These are phyloP conservation scores for Agrypnus murinus DNA, from an alignment of 2,888 invertebrate genomes.

Conservation along the genomic window DNA sequence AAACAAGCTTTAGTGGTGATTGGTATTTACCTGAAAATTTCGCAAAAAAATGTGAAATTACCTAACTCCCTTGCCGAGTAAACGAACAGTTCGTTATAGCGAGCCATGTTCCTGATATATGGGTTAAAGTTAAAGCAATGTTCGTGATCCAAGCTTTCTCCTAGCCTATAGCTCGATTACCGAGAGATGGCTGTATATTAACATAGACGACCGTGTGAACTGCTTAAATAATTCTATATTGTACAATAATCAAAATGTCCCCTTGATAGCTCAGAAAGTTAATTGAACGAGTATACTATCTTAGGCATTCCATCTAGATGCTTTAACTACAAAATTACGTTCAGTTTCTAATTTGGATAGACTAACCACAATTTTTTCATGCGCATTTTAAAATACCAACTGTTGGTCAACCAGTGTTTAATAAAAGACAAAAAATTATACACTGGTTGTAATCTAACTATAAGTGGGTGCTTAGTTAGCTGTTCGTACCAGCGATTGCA, in stretches of 20 bases:
- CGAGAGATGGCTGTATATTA: neutral
- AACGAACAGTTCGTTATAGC: slow-evolving; percentile 53
- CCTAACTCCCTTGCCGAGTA: slow-evolving; percentile 38
- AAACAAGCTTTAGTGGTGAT: slow-evolving; percentile 26
- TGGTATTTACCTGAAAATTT: slow-evolving; percentile 45
- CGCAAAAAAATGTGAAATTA: slow-evolving; percentile 50
- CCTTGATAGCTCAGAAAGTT: too few relatives aligned
- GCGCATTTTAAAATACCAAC: too few relatives aligned
- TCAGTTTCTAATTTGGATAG: too few relatives aligned
- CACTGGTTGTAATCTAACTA: slow-evolving; percentile 23
- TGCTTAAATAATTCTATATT: neutral
- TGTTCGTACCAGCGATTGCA: slow-evolving; percentile 31
- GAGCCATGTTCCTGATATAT: slow-evolving; percentile 57
- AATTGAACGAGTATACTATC: too few relatives aligned
- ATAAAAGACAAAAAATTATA: slow-evolving; percentile 16
- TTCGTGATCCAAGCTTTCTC: slow-evolving; percentile 57
- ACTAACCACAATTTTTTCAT: too few relatives aligned
- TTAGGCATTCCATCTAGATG: too few relatives aligned
- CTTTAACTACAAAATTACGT: too few relatives aligned
- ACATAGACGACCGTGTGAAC: neutral
- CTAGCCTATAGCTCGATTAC: slow-evolving; percentile 41
- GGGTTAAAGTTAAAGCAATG: slow-evolving; percentile 56
- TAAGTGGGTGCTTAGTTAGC: slow-evolving; percentile 42
- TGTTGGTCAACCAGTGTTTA: slow-evolving; percentile 1
- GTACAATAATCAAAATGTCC: too few relatives aligned